Base-by-base conservation (phyloP, 2,888 invertebrate species). In the Sinopyrophorus schimmeli region DNA sequence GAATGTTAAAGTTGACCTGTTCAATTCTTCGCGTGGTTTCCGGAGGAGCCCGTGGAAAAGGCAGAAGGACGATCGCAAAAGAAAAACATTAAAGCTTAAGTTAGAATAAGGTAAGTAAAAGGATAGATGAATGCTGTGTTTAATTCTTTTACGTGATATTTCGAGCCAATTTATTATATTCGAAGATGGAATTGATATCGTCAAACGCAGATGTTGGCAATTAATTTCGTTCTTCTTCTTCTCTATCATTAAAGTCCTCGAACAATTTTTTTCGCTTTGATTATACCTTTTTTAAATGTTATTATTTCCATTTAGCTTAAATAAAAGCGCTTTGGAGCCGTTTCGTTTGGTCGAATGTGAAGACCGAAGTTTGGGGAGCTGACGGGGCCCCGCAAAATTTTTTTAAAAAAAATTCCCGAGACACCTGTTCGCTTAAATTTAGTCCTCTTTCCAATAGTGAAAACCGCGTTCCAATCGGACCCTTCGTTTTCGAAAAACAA, bases 121-220 rank as follows among this genome's bases (percentile, higher is more conserved):
- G 73, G 71, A 72, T 63, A 64, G 63, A 63, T 72, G 72, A 73
- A 70, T 61, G 72, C 64, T 68, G 72, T 72, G 61, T 73, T 74
- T 73, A 73, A 73, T 71, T 70, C 71, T 73, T 72, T 72, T 73
- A 73, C 73, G 72, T 73, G 73, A 73, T 73, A 70, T 71, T 72
- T 63, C 69, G 62, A 69, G 66, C 65, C 72, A 70, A 73, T 73
- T 73, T 71, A 68, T 71, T 70, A 65, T 64, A 62, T 67, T 69
- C 66, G 63, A 62, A 66, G 66, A 69, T 66, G 58, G 64, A 57
- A 60, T 64, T 58, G 68, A 66, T 67, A 66, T 55, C 50, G 55
- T 39, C 48, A 52, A 55, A 34, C 49, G 40, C 48, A 44, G 43
- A 44, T 47, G 53, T 40, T 53, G 53, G 39, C 43, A 53, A 49